Percentiles rank a stretch among this genome's conserved stretches.
These are phyloP conservation scores for Alligator mississippiensis DNA, from an alignment of 2,113 vertebrate species.

Conservation along the genomic window DNA sequence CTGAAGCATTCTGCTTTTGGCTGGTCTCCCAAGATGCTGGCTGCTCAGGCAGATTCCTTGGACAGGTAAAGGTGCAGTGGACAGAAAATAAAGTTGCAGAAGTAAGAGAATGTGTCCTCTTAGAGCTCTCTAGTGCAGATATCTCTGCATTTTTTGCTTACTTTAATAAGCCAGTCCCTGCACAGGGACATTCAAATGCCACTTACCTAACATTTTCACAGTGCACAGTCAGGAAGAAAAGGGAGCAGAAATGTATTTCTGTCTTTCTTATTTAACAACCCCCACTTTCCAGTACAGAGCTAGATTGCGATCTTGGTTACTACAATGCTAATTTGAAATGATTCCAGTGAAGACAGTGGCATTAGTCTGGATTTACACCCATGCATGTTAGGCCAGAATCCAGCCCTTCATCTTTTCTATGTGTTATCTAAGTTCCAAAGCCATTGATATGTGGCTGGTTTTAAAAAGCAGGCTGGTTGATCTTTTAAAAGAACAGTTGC, in stretches of 20 bases:
- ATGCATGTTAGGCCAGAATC: neutral
- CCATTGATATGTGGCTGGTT: neutral
- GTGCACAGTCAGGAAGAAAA: neutral
- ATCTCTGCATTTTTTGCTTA: neutral
- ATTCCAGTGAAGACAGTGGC: neutral
- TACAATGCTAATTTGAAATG: neutral
- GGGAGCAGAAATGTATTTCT: neutral
- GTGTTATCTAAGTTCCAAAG: slow-evolving; percentile 1
- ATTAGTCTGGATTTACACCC: neutral
- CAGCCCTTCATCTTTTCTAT: neutral
- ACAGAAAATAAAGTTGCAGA: neutral
- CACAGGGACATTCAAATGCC: neutral
- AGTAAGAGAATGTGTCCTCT: neutral
- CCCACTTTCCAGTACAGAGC: neutral
- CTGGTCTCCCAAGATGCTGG: neutral
- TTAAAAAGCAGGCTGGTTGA: neutral
- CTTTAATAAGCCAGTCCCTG: neutral
- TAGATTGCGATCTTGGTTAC: neutral
- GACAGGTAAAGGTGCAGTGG: neutral
- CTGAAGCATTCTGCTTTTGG: neutral
- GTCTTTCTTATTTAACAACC: neutral
- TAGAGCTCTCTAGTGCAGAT: neutral
- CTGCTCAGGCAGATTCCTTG: neutral
- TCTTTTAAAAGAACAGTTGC: neutral
- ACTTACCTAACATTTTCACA: rapidly evolving